Evolutionary conservation across 2,797 vertebrate species (phyloP).

Genomic region (Urosaurus nigricauda): DNA sequence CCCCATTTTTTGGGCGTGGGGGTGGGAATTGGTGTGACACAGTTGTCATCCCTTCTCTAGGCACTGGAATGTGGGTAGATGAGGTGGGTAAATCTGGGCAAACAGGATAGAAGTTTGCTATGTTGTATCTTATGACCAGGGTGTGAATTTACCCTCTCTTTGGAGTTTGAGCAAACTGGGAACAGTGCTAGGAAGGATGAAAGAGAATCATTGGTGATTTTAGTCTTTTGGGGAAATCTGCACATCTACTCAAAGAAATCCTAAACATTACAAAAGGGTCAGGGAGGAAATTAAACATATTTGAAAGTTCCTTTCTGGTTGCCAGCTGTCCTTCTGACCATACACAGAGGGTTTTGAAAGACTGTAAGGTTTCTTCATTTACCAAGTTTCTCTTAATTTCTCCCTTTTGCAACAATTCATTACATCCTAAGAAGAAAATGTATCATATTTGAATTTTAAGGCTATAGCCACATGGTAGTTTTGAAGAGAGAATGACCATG

Average conservation of each 20-base stretch:
- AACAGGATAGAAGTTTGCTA: conserved; percentile 27
- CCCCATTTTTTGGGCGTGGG: too few species aligned
- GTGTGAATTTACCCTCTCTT: neutral
- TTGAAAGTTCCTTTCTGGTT: conserved; percentile 73
- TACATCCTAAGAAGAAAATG: conserved; percentile 61
- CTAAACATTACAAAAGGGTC: conserved; percentile 66
- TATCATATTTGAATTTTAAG: conserved; percentile 18
- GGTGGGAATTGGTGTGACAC: too few species aligned
- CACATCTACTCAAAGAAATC: conserved; percentile 62
- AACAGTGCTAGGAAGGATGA: conserved; percentile 1
- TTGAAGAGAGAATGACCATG: neutral
- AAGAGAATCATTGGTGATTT: conserved; percentile 47
- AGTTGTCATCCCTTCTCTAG: too few species aligned
- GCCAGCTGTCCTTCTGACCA: conserved; percentile 70
- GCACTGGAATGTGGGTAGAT: neutral
- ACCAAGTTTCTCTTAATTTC: conserved; percentile 63
- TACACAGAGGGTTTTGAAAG: conserved; percentile 69
- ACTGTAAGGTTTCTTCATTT: conserved; percentile 74
- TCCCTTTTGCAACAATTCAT: conserved; percentile 64
- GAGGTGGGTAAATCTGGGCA: neutral
- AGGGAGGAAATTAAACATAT: conserved; percentile 76
- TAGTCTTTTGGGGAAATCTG: conserved; percentile 25
- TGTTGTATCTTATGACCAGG: conserved; percentile 19
- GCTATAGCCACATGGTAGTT: conserved; percentile 51
- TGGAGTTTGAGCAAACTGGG: neutral